A percentile compares a stretch with the other conserved stretches of the same genome.
These are phyloP conservation scores for Sycon ciliatum DNA, from an alignment of 37 sponge, comb jelly and placozoan species.

Conservation along the genomic window DNA sequence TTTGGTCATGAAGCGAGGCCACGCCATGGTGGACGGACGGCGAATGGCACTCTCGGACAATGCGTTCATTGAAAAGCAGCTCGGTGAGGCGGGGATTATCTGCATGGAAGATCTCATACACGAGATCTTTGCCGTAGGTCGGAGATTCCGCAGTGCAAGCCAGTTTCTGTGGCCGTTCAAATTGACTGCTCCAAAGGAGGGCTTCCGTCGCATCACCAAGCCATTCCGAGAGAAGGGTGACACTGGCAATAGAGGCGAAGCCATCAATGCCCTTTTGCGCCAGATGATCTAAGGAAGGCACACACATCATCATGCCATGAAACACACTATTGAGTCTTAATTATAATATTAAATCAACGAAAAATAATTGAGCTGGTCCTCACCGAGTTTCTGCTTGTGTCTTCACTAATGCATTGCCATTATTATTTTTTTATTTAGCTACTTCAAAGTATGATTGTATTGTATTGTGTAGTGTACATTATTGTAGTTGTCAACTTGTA, in stretches of 20 bases:
- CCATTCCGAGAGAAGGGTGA: constrained; percentile 97
- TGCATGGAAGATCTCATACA: constrained; percentile 95
- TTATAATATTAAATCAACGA: too few relatives aligned
- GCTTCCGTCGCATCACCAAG: constrained; percentile 68
- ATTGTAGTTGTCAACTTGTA: too few relatives aligned
- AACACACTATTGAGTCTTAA: too few relatives aligned
- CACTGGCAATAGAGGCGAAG: constrained; percentile 83
- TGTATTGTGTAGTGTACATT: too few relatives aligned
- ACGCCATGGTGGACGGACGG: constrained; percentile 68
- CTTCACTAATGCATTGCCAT: too few relatives aligned
- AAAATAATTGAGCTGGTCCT: too few relatives aligned
- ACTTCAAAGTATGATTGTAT: too few relatives aligned
- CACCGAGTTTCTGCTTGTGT: too few relatives aligned
- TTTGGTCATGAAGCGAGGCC: constrained; percentile 93
- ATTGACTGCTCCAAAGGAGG: constrained; percentile 75
- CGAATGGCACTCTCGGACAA: constrained; percentile 76
- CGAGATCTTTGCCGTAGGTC: constrained; percentile 91
- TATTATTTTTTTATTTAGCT: too few relatives aligned
- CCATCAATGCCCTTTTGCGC: constrained; percentile 71
- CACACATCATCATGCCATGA: too few relatives aligned
- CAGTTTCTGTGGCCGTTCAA: constrained; percentile 99
- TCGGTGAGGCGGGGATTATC: constrained; percentile 77
- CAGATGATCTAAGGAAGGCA: constrained; percentile 84
- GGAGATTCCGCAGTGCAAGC: constrained; percentile 58
- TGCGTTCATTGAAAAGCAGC: constrained; percentile 58